Base-by-base conservation (phyloP, 2,888 invertebrate genomes). In the Harmothoe impar region DNA sequence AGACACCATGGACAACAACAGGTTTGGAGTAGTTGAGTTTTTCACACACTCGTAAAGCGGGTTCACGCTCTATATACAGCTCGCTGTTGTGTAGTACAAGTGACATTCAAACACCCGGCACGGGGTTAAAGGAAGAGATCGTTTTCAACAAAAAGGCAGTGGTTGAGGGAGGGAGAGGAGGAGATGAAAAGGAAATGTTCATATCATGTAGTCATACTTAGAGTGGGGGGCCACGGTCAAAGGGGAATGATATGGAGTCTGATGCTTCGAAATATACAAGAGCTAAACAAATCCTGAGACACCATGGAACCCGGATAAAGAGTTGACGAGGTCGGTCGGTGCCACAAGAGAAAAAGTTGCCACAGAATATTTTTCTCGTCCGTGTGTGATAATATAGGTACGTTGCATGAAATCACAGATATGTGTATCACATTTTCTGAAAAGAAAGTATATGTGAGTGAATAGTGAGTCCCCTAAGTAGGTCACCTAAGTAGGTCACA, bases 341-440 rank as follows among this genome's bases (percentile, higher is more conserved):
- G 86, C 29, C 54, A 54, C 54, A 86, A 86, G 86, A 86, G 86
- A 86, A 56, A 86, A 56, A 86, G 29, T 86, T 86, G 86, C 86
- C 86, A 86, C 86, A 86, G 86, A 86, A 86, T 86, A 56, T 86
- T 52, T 85, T 23, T 52, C 43, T 43, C 43, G 33, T 33, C 33
- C 17, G 54, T 86, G 33, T 86, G 56, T 86, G 52, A 54, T 86
- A 86, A 86, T 86, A 54, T 54, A 86, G 86, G 52, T 86, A 86
- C 86, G 54, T 86, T 86, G 86, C 86, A 86, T 86, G 52, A 86
- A 86, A 86, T 86, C 86, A 86, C 86, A 86, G 86, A 86, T 86
- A 86, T 54, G 29, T 86, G 86, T 86, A 54, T 86, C 52, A 54
- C 86, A 86, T 54, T 23, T 86, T 31, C 31, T 29, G 23, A 35